phyloP scores from a whole-genome alignment of 2,113 vertebrate genomes.

The Strigops habroptila region DNA sequence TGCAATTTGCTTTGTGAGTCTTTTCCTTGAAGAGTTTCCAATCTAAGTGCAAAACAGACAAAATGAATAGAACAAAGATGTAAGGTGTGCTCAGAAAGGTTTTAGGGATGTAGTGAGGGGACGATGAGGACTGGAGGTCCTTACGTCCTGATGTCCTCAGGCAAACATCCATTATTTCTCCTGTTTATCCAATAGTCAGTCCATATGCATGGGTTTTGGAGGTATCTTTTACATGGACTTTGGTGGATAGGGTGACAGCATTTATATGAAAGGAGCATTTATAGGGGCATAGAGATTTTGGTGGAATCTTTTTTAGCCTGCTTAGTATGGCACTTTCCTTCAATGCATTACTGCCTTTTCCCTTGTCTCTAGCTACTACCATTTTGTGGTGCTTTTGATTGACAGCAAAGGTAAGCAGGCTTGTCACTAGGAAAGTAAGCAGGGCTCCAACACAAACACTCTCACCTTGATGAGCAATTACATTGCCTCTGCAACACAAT shows the following conservation, averaged over 20 bases:
- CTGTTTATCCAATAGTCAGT: not conserved
- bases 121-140: not conserved
- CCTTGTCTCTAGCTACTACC: not conserved
- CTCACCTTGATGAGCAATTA: not conserved
- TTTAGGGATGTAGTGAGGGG: not conserved
- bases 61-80: not conserved
- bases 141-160: not conserved
- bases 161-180: not conserved
- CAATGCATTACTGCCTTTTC: not conserved
- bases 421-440: not conserved
- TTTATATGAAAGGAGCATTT: not conserved
- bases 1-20: not conserved
- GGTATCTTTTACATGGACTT: not conserved
- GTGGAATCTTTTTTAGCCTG: not conserved
- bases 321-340: not conserved
- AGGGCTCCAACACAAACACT: not conserved
- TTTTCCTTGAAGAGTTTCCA: not conserved
- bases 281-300: not conserved
- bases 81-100: not conserved
- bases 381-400: not conserved
- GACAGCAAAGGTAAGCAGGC: not conserved
- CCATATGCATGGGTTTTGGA: not conserved
- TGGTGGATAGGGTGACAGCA: not conserved
- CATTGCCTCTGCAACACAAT: not conserved
- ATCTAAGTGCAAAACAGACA: not conserved